Percentiles rank a stretch among this genome's conserved stretches.
These are phyloP conservation scores for Pammene fasciana DNA, from an alignment of 2,888 invertebrate genomes.

Conservation along the genomic window DNA sequence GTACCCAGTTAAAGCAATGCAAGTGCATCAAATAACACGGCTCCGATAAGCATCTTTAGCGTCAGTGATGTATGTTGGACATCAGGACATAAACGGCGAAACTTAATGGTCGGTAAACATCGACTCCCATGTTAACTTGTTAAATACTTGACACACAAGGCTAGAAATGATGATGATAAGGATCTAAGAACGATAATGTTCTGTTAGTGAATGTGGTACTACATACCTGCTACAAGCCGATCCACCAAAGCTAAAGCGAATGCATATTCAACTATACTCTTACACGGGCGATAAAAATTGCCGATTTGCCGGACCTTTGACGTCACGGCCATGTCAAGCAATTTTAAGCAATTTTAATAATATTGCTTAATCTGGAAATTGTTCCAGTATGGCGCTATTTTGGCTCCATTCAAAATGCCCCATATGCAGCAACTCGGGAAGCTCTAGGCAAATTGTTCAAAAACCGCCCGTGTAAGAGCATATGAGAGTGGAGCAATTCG, in stretches of 20 bases:
- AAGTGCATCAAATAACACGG: slow-evolving; percentile 38
- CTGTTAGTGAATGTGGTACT: neutral
- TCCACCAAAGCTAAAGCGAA: neutral
- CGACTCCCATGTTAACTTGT: slow-evolving; percentile 27
- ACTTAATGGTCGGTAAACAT: slow-evolving; percentile 33
- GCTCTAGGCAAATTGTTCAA: too few relatives aligned
- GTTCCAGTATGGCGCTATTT: too few relatives aligned
- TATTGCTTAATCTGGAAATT: too few relatives aligned
- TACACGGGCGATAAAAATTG: too few relatives aligned
- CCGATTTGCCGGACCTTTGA: too few relatives aligned
- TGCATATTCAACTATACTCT: neutral
- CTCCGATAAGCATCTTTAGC: slow-evolving; percentile 32
- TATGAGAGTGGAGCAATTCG: too few relatives aligned
- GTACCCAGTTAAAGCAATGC: slow-evolving; percentile 14
- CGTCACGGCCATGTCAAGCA: too few relatives aligned
- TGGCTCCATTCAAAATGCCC: too few relatives aligned
- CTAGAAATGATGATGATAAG: slow-evolving; percentile 22
- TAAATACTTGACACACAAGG: slow-evolving; percentile 11
- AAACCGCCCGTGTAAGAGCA: too few relatives aligned
- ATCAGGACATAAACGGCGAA: slow-evolving; percentile 27
- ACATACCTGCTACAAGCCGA: neutral
- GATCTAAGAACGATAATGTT: slow-evolving; percentile 15
- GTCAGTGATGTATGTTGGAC: slow-evolving; percentile 34
- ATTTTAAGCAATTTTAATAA: too few relatives aligned
- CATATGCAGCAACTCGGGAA: too few relatives aligned